Conservation (phyloP, 2,113 vertebrate species). For the Manacus vitellinus region DNA sequence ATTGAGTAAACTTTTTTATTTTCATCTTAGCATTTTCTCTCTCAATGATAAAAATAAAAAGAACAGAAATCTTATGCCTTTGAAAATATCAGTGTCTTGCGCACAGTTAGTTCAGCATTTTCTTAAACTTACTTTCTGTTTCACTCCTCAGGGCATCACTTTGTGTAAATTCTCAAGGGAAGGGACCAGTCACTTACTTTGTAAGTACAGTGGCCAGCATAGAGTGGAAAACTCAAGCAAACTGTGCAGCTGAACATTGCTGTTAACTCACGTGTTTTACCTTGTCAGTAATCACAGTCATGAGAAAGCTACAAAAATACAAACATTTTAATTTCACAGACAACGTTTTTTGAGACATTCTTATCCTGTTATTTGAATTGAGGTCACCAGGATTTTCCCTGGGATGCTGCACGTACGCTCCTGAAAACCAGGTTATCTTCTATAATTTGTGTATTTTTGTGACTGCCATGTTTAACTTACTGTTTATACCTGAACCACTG, state of each 20-base stretch:
- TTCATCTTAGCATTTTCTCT: not conserved
- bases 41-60: not conserved
- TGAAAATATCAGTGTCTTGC: not conserved
- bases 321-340: not conserved
- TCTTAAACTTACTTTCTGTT: not conserved
- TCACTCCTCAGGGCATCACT: not conserved
- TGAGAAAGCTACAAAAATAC: fast-evolving
- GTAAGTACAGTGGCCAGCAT: fast-evolving
- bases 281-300: not conserved
- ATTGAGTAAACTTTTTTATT: not conserved
- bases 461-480: not conserved
- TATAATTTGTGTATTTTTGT: not conserved
- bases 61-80: not conserved
- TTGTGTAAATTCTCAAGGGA: not conserved
- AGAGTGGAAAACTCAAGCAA: not conserved
- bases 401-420: not conserved
- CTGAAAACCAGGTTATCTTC: not conserved
- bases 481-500: not conserved
- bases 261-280: not conserved
- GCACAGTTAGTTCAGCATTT: not conserved
- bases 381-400: not conserved
- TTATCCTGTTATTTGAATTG: not conserved
- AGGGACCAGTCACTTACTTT: fast-evolving
- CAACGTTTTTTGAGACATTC: not conserved
- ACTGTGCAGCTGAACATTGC: not conserved